Base-by-base conservation (phyloP, 2,888 invertebrate genomes). In the Ormyrus thymus region DNA sequence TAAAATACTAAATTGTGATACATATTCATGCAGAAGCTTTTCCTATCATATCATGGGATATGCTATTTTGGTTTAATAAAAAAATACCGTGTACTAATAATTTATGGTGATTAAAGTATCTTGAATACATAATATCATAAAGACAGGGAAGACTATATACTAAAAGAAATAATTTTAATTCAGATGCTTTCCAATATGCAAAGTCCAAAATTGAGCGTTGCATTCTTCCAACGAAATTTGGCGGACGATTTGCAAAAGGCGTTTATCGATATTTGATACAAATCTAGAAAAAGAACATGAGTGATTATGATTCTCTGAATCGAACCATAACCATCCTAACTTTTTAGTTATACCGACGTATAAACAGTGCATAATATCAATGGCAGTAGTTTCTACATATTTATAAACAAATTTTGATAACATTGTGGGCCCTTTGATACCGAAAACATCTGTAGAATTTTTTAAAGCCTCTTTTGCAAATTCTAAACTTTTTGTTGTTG, bases 71-170 rank as follows among this genome's bases (percentile, higher is more conserved):
- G 64, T 76, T 78, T 2, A 83, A 29, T 7, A 82, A 15, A 29
- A 75, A 78, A 11, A 84, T 81, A 11, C 72, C 82, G 6, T 68
- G 45, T 5, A 83, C 82, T 29, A 84, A 62, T 15, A 71, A 66
- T 46, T 69, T 71, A 65, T 84, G 81, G 15, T 66, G 51, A 50
- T 66, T 29, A 15, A 66, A 51, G 51, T 66, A 66, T 51, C 4
- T 0, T 53, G 8, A 5, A 0, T 8, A 1, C 65, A 66, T 66
- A 29, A 66, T 43, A 29, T 51, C 65, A 3, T 8, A 51, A 8
- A 66, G 53, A 29, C 50, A 9, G 1, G 65, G 51, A 10, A 66
- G 10, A 13, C 65, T 66, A 29, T 66, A 66, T 1, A 64, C 51
- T 15, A 66, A 29, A 13, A 66, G 29, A 53, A 66, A 66, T 50